phyloP scores from a whole-genome alignment of 2,113 vertebrate genomes.

The Dinomys branickii region DNA sequence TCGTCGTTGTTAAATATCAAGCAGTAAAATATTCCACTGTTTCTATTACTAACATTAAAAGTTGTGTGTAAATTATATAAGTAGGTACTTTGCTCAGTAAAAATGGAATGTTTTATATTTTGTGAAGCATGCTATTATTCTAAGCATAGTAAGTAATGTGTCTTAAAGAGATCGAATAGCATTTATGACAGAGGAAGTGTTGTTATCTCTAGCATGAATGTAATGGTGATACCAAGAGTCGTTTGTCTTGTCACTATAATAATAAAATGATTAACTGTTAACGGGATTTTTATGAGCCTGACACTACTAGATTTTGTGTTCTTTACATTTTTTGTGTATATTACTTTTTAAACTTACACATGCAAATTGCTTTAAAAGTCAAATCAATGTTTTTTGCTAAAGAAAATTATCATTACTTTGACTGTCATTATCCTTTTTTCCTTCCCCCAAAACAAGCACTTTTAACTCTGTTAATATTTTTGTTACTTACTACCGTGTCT shows the following conservation, averaged over 20 bases:
- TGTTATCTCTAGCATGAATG: conserved; percentile 66
- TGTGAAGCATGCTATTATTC: conserved; percentile 66
- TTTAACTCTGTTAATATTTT: neutral
- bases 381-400: neutral
- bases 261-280: conserved; percentile 62
- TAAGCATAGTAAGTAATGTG: conserved; percentile 45
- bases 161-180: conserved; percentile 31
- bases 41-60: conserved; percentile 66
- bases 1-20: conserved; percentile 58
- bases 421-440: neutral
- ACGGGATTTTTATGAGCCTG: conserved; percentile 22
- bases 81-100: conserved; percentile 49
- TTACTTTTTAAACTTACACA: conserved; percentile 4
- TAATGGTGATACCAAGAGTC: conserved; percentile 48
- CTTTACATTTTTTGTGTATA: neutral
- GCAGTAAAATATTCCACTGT: conserved; percentile 57
- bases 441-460: neutral
- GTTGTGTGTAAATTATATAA: conserved; percentile 59
- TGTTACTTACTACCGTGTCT: neutral
- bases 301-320: neutral
- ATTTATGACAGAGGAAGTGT: conserved; percentile 51
- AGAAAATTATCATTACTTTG: neutral
- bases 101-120: conserved; percentile 59
- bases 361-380: neutral
- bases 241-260: conserved; percentile 62